Evolutionary conservation across 2,113 vertebrate species (phyloP).

Genomic region (Pimephales promelas): DNA sequence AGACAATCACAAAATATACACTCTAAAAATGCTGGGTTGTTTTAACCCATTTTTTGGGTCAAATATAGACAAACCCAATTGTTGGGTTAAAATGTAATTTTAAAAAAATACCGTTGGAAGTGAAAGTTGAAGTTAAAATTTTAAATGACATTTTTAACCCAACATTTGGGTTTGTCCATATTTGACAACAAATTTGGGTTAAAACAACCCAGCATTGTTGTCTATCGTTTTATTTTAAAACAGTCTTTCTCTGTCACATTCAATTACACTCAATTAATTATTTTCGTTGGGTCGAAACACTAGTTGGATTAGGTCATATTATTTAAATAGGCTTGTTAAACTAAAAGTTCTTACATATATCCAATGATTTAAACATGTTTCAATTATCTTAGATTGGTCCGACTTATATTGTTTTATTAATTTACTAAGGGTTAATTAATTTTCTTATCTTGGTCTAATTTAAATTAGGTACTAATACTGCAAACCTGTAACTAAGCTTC

Average conservation of each 20-base stretch:
- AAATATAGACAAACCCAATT: no score
- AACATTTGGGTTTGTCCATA: no score
- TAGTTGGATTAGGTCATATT: neutral
- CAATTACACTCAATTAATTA: neutral
- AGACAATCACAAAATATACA: neutral
- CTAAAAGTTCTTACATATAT: neutral
- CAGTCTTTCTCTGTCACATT: neutral
- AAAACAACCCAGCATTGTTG: no score
- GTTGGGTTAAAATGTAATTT: no score
- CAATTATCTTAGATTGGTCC: neutral
- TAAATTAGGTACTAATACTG: neutral
- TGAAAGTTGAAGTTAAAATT: no score
- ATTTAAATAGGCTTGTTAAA: neutral
- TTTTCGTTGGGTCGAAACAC: neutral
- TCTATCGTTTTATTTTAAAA: neutral
- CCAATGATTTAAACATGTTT: neutral
- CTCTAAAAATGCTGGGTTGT: no score
- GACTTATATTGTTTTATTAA: no score
- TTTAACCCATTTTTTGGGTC: no score
- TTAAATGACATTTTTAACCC: no score
- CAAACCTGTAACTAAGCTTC: neutral
- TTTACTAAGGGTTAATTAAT: neutral
- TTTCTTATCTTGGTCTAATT: neutral
- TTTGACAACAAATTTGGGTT: no score
- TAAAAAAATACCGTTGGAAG: no score